Evolutionary conservation across 2,888 invertebrate species (phyloP), one percentile per base, ranked within the genome.

Genomic region (Ennomos erosarius): DNA sequence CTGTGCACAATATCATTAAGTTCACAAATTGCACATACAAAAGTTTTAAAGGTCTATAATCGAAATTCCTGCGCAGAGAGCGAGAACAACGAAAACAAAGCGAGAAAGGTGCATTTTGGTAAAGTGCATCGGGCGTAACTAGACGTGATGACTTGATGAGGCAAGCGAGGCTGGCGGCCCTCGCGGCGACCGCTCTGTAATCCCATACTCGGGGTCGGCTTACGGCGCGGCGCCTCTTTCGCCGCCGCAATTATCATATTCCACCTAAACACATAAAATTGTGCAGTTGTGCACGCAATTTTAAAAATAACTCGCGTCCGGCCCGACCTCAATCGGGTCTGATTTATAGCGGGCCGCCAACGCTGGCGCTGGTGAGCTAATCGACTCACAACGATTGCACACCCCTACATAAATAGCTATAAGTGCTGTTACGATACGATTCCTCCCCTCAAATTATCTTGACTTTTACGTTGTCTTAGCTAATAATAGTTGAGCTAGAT

Each of bases 181-280:
- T 47, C 64, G 76, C 80, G 81, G 82, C 80, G 75, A 75, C 76
- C 76, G 78, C 84, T 83, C 87, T 89, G 90, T 90, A 90, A 90
- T 90, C 87, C 87, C 88, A 87, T 85, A 71, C 85, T 70, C 84
- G 88, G 89, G 90, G 88, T 90, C 88, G 85, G 85, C 83, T 92
- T 90, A 88, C 89, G 86, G 90, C 90, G 90, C 88, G 86, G 90
- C 90, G 90, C 88, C 87, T 87, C 87, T 76, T 79, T 80, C 78
- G 73, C 78, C 76, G 76, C 76, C 77, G 86, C 90, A 92, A 92
- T 92, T 92, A 91, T 92, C 89, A 90, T 90, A 90, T 90, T 90
- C 90, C 88, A 89, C 88, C 91, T 90, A 91, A 91, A 91, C 90
- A 90, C 88, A 90, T 90, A 88, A 90, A 90, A 90, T 89, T 88